Evolutionary conservation across 2,113 vertebrate species (phyloP).

Genomic region (Microcebus lehilahytsara): DNA sequence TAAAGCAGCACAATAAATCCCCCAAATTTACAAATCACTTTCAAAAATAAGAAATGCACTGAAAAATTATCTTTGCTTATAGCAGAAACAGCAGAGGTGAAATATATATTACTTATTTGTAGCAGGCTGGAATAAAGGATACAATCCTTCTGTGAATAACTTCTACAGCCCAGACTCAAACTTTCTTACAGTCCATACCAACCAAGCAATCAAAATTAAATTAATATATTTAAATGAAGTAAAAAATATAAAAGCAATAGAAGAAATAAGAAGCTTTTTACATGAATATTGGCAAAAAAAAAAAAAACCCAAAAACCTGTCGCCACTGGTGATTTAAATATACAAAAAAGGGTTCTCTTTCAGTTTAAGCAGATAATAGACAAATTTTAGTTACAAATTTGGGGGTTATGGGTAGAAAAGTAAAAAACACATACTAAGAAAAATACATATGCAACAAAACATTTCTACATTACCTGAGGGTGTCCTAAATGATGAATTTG

Average conservation of each 20-base stretch:
- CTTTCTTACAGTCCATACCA: slow-evolving; percentile 9
- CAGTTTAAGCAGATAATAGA: slow-evolving; percentile 13
- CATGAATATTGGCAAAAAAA: not conserved
- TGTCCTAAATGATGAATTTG: slow-evolving; percentile 97
- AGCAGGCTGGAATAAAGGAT: not conserved
- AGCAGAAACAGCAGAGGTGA: not conserved
- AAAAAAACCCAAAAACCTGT: not conserved
- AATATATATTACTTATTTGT: not conserved
- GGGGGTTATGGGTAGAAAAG: not conserved
- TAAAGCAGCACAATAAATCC: not conserved
- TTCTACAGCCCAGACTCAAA: not conserved
- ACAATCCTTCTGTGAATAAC: not conserved
- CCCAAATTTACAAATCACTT: not conserved
- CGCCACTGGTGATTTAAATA: slow-evolving; percentile 43
- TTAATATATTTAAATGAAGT: slow-evolving; percentile 21
- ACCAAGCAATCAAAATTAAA: not conserved
- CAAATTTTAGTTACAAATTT: slow-evolving; percentile 4
- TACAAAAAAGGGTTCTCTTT: not conserved
- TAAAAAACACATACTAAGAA: not conserved
- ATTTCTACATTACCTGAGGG: slow-evolving; percentile 87
- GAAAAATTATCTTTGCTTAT: not conserved
- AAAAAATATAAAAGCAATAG: not conserved
- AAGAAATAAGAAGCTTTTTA: slow-evolving; percentile 27
- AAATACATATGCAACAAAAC: not conserved
- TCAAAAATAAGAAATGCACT: not conserved